Percentiles rank a stretch among this genome's conserved stretches.
These are phyloP conservation scores for Chaetorhynchus papuensis DNA, from an alignment of 2,113 vertebrate species.

Conservation along the genomic window DNA sequence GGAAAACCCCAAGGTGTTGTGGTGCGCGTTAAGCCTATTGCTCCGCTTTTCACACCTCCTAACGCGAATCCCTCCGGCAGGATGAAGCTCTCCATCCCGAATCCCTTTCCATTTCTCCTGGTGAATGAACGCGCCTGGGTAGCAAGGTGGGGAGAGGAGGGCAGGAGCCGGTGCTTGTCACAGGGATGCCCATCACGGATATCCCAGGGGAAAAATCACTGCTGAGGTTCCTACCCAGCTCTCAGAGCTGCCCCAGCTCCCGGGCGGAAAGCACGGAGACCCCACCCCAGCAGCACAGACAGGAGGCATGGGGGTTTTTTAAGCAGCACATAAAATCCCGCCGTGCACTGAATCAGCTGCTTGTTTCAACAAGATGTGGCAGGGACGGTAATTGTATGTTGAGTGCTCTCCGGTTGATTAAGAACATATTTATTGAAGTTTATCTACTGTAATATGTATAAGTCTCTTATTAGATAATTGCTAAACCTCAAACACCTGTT, in stretches of 20 bases:
- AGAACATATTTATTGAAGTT: conserved; percentile 70
- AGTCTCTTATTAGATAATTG: conserved; percentile 68
- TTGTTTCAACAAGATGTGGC: conserved; percentile 32
- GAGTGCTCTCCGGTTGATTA: conserved; percentile 61
- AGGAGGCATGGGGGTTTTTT: background rate
- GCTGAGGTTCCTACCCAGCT: background rate
- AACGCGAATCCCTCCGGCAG: background rate
- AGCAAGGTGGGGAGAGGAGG: background rate
- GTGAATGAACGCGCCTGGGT: fast-evolving
- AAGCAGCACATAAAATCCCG: background rate
- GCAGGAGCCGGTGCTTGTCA: background rate
- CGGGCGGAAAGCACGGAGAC: fast-evolving
- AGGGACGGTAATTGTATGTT: conserved; percentile 57
- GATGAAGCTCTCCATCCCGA: background rate
- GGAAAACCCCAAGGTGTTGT: fast-evolving
- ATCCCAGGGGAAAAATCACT: background rate
- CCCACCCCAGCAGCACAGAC: background rate
- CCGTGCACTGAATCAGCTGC: conserved; percentile 19
- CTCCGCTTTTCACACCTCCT: background rate
- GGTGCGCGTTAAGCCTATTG: fast-evolving
- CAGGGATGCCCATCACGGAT: fast-evolving
- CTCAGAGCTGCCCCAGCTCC: background rate
- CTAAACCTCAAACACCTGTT: conserved; percentile 66
- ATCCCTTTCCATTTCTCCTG: background rate
- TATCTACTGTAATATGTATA: conserved; percentile 66